phyloP scores from a whole-genome alignment of 1,140 invertebrate genomes.

The Drosophila arizonae region DNA sequence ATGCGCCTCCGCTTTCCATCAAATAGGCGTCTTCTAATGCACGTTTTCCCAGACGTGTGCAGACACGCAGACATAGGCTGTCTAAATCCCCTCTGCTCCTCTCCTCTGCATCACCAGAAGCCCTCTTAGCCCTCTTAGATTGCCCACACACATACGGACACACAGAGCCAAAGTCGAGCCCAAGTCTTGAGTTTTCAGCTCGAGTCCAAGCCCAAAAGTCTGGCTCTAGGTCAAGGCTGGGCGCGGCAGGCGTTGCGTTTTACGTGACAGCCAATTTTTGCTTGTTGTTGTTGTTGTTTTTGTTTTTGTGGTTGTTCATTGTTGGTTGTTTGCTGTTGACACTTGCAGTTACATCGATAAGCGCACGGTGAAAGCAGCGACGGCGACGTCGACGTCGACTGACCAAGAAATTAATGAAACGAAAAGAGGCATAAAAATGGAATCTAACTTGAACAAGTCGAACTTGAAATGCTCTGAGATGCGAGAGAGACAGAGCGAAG shows the following conservation, averaged over 20 bases:
- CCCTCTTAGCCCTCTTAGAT: neutral
- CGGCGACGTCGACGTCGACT: slow-evolving; percentile 18
- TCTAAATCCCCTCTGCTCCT: slow-evolving; percentile 8
- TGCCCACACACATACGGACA: neutral
- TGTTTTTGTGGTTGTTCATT: neutral
- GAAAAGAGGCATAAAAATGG: slow-evolving; percentile 5
- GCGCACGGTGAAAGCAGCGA: slow-evolving; percentile 42
- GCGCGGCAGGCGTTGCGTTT: slow-evolving; percentile 66
- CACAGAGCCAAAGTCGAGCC: neutral
- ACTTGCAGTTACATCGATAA: slow-evolving; percentile 55
- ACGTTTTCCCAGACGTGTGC: slow-evolving; percentile 38
- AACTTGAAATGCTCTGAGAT: slow-evolving; percentile 4
- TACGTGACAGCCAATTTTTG: slow-evolving; percentile 57
- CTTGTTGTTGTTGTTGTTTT: slow-evolving; percentile 16
- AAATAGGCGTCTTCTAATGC: slow-evolving; percentile 29
- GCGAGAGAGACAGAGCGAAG: neutral
- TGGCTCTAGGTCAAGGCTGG: slow-evolving; percentile 79
- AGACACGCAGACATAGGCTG: slow-evolving; percentile 21
- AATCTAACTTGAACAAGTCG: neutral
- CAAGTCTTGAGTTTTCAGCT: neutral
- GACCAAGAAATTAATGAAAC: slow-evolving; percentile 24
- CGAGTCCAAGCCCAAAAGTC: slow-evolving; percentile 7
- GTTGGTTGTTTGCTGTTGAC: slow-evolving; percentile 31
- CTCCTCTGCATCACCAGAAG: neutral
- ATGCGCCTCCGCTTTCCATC: slow-evolving; percentile 21